Base-by-base conservation (phyloP, 2,888 invertebrate genomes). In the Drosophila heteroneura region DNA sequence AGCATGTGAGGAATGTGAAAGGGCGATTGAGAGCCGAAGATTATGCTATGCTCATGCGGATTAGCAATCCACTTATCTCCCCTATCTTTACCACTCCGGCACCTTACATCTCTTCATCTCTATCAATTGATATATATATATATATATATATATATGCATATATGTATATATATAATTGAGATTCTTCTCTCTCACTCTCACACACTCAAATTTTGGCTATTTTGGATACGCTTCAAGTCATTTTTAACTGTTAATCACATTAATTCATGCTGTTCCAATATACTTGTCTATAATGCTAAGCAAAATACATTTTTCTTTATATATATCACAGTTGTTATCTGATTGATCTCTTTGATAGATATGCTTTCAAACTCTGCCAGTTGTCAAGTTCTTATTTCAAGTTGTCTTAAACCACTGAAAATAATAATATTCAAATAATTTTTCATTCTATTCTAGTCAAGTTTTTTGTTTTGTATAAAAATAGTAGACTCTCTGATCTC, bases 1-100 rank as follows among this genome's bases (percentile, higher is more conserved):
- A 54, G 22, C 53, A 35, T 26, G 32, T 26, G 47, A 39, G 65
- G 51, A 61, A 61, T 51, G 37, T 68, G 66, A 65, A 68, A 65
- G 49, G 39, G 63, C 51, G 28, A n/a, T 33, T 33, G 35, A 19
- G 35, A 33, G 60, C 19, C 22, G 49, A 35, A 37, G 49, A 37
- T 61, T 51, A 51, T 3, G 9, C 28, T 4, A 16, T n/a, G 28
- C 51, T 61, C 28, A 28, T 30, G 6, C 35, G 30, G 28, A 61
- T 61, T 26, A 51, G 28, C 33, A 6, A 7, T 39, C 14, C 35
- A 30, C 7, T 51, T 35, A 16, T 47, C 26, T 14, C 22, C 14
- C 7, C 22, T 1, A 26, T 47, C 5, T 16, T 9, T 16, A 14
- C 44, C 5, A 12, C 41, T 12, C 14, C 47, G 7, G 47, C 22